Conservation (phyloP, 2,888 invertebrate species). For the Drosophila mimetica region DNA sequence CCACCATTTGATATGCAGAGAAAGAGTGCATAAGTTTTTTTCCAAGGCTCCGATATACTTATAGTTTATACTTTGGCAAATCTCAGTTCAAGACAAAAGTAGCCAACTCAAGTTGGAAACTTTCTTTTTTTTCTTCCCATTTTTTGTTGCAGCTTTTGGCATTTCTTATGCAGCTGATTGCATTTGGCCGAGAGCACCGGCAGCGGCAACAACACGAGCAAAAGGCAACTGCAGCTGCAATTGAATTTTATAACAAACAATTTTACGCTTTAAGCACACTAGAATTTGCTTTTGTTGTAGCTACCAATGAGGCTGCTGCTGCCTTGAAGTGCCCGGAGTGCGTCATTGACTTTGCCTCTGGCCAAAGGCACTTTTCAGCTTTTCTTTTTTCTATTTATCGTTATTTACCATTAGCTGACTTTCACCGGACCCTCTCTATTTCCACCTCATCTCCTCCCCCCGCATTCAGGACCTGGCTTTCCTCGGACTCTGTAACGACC, state of each 20-base stretch:
- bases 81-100: slow-evolving; percentile 48
- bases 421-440: not conserved
- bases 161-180: slow-evolving; percentile 52
- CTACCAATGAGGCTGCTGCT: slow-evolving; percentile 39
- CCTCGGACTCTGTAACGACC: slow-evolving; percentile 38
- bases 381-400: slow-evolving; percentile 71
- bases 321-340: slow-evolving; percentile 61
- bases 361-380: slow-evolving; percentile 67
- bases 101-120: slow-evolving; percentile 48
- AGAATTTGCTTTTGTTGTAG: slow-evolving; percentile 54
- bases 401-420: slow-evolving; percentile 69
- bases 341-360: slow-evolving; percentile 75
- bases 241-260: slow-evolving; percentile 79
- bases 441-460: too few species aligned
- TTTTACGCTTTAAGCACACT: slow-evolving; percentile 76
- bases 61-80: slow-evolving; percentile 30
- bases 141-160: slow-evolving; percentile 31
- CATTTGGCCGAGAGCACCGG: slow-evolving; percentile 58
- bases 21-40: slow-evolving; percentile 18
- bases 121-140: slow-evolving; percentile 55
- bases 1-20: slow-evolving; percentile 31
- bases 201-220: slow-evolving; percentile 21
- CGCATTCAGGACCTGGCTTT: slow-evolving; percentile 21
- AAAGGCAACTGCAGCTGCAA: slow-evolving; percentile 49
- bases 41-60: slow-evolving; percentile 32